phyloP scores from a whole-genome alignment of 2,888 invertebrate species.

The Sinhomidia bicolor region DNA sequence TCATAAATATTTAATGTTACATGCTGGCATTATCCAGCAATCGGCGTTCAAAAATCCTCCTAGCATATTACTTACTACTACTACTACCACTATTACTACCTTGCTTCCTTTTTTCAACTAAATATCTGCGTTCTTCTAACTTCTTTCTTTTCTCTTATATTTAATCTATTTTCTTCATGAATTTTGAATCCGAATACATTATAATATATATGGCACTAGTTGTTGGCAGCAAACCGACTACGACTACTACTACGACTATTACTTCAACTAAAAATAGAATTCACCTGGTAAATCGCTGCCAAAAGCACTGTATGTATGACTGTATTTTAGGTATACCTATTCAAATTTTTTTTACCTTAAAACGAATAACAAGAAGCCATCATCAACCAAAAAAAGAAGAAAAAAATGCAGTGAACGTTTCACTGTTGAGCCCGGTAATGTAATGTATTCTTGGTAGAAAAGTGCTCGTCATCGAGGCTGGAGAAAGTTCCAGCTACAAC shows the following conservation, averaged over 20 bases:
- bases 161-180: constrained; percentile 56
- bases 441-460: background rate
- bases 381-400: constrained; percentile 11
- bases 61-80: constrained; percentile 30
- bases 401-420: background rate
- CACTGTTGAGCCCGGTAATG: background rate
- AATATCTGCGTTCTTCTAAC: background rate
- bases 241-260: background rate
- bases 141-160: background rate
- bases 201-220: constrained; percentile 33
- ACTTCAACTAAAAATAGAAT: constrained; percentile 29
- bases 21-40: constrained; percentile 36
- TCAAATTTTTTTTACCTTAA: background rate
- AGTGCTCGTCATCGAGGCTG: constrained; percentile 17
- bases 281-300: background rate
- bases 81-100: too few relatives aligned
- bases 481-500: constrained; percentile 18
- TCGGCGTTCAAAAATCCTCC: constrained; percentile 39
- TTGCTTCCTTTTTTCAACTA: background rate
- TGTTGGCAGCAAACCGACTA: constrained; percentile 1
- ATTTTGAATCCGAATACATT: constrained; percentile 53
- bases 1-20: constrained; percentile 48
- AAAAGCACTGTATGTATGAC: background rate
- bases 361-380: background rate
- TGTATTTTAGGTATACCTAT: constrained; percentile 8